phyloP scores from a whole-genome alignment of 2,797 vertebrate species.

The Parotocinclus haroldoi region DNA sequence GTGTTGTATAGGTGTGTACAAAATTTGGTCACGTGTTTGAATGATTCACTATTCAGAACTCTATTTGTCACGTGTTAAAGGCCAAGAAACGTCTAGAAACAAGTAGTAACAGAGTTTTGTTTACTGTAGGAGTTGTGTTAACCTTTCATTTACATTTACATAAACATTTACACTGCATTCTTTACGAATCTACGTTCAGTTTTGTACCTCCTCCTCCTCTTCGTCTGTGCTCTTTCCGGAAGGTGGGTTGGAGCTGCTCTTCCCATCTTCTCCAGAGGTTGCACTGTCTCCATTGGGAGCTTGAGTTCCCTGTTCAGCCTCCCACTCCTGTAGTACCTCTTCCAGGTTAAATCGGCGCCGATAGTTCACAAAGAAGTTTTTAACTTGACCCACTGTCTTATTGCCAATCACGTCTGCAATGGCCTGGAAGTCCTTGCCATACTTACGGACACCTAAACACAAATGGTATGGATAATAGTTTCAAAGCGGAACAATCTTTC shows the following conservation, averaged over 20 bases:
- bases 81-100: too few species aligned
- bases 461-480: neutral
- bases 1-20: too few species aligned
- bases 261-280: slow-evolving; percentile 90
- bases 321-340: slow-evolving; percentile 99
- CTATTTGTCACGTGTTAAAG: too few species aligned
- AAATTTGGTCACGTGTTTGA: too few species aligned
- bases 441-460: slow-evolving; percentile 88
- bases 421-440: slow-evolving; percentile 99
- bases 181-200: neutral
- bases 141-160: neutral
- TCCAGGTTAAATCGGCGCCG: slow-evolving; percentile 98
- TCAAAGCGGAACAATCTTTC: too few species aligned
- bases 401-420: slow-evolving; percentile 99
- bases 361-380: slow-evolving; percentile 99
- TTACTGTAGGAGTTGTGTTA: too few species aligned
- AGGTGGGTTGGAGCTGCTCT: slow-evolving; percentile 87
- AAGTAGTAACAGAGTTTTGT: too few species aligned
- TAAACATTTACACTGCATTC: neutral
- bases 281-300: slow-evolving; percentile 88
- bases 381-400: slow-evolving; percentile 98
- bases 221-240: slow-evolving; percentile 96
- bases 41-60: too few species aligned
- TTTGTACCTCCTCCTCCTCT: slow-evolving; percentile 83
- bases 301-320: slow-evolving; percentile 93